Conservation (phyloP, 2,113 vertebrate species). For the Colaptes auratus region DNA sequence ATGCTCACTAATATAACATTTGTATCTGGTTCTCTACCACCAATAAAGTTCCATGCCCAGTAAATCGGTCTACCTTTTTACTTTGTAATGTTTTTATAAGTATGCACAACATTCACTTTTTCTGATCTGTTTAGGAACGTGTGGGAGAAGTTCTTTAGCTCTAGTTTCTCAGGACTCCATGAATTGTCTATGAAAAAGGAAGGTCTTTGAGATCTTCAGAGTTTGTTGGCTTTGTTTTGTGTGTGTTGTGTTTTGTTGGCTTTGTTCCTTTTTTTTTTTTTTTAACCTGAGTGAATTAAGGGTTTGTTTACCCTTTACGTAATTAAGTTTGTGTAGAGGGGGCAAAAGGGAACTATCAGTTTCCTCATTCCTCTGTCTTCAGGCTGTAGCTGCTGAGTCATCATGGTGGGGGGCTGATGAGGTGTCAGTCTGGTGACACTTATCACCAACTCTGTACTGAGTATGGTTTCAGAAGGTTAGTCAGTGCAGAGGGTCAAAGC, state of each 20-base stretch:
- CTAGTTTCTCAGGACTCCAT: not conserved
- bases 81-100: not conserved
- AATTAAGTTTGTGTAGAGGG: not conserved
- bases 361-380: not conserved
- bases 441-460: not conserved
- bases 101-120: not conserved
- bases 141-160: not conserved
- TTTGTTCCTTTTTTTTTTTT: not conserved
- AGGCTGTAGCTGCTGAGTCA: not conserved
- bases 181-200: not conserved
- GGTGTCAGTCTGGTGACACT: not conserved
- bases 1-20: rapidly evolving
- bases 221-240: not conserved
- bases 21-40: not conserved
- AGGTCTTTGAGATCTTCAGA: not conserved
- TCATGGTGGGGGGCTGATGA: not conserved
- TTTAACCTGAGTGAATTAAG: not conserved
- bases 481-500: not conserved
- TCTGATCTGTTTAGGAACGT: not conserved
- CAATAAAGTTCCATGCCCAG: not conserved
- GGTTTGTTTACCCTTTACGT: slow-evolving; percentile 10
- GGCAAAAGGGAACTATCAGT: not conserved
- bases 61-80: not conserved
- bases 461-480: not conserved
- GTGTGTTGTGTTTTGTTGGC: too few species aligned